These are phyloP conservation scores for Zeuzera pyrina DNA, from an alignment of 2,888 invertebrate species.

Conservation along the genomic window DNA sequence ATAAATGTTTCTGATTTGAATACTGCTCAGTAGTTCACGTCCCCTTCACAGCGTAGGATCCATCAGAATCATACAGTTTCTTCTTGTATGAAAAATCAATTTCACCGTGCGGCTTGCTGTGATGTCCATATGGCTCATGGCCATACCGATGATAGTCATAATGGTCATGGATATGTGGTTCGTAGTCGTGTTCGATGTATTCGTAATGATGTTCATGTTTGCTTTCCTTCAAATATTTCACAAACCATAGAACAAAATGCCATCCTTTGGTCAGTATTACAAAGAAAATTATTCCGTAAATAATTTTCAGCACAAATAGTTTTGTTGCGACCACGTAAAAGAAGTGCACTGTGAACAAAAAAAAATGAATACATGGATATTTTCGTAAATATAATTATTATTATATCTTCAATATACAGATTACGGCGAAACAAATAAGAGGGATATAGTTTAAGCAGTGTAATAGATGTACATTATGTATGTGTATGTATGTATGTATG, in stretches of 20 bases:
- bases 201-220: constrained; percentile 34
- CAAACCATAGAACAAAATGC: constrained; percentile 53
- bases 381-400: too few relatives aligned
- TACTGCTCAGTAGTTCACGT: neutral
- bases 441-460: too few relatives aligned
- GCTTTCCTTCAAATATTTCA: constrained; percentile 50
- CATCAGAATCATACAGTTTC: constrained; percentile 49
- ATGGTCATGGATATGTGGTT: constrained; percentile 9
- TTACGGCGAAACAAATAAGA: too few relatives aligned
- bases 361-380: too few relatives aligned
- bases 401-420: too few relatives aligned
- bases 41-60: constrained; percentile 47
- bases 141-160: constrained; percentile 9
- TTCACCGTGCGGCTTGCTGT: constrained; percentile 8
- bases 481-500: too few relatives aligned
- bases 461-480: too few relatives aligned
- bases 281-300: constrained; percentile 53
- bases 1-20: too few relatives aligned
- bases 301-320: constrained; percentile 46
- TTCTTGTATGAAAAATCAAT: constrained; percentile 19
- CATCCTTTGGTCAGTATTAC: constrained; percentile 44
- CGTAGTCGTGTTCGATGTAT: constrained; percentile 31
- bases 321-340: constrained; percentile 58
- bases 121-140: constrained; percentile 15
- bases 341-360: constrained; percentile 52